Evolutionary conservation across 2,888 invertebrate species (phyloP).

Genomic region (Meloe dianella): DNA sequence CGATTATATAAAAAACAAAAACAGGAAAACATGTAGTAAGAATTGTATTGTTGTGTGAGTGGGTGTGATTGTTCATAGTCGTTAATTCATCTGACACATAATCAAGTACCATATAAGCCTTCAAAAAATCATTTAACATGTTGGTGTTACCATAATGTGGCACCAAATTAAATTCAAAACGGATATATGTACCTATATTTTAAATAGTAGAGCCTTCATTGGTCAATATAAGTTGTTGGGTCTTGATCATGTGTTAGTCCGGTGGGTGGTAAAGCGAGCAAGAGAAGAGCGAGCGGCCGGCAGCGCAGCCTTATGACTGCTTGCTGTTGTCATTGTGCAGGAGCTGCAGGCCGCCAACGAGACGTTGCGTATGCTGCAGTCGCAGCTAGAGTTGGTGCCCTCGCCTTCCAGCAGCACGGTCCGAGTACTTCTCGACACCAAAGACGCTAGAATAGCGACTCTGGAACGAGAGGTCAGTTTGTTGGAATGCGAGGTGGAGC

Average conservation of each 20-base stretch:
- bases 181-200: background rate
- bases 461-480: slow-evolving; percentile 84
- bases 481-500: slow-evolving; percentile 78
- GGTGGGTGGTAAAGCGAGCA: slow-evolving; percentile 50
- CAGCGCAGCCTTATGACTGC: slow-evolving; percentile 47
- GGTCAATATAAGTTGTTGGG: slow-evolving; percentile 14
- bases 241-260: slow-evolving; percentile 51
- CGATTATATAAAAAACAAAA: background rate
- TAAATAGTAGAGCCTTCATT: background rate
- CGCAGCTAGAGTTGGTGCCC: slow-evolving; percentile 77
- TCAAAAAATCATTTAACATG: slow-evolving; percentile 42
- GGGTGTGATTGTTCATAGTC: slow-evolving; percentile 44
- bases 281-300: slow-evolving; percentile 47
- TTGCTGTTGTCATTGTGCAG: slow-evolving; percentile 63
- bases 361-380: slow-evolving; percentile 82
- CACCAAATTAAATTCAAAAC: slow-evolving; percentile 14
- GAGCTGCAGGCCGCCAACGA: slow-evolving; percentile 85
- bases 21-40: slow-evolving; percentile 27
- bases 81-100: slow-evolving; percentile 53
- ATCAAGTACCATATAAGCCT: slow-evolving; percentile 44
- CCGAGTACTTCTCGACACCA: slow-evolving; percentile 80
- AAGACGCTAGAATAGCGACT: slow-evolving; percentile 86
- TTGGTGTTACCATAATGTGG: slow-evolving; percentile 42
- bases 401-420: slow-evolving; percentile 72
- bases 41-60: slow-evolving; percentile 41